A percentile compares a stretch with the other conserved stretches of the same genome.
Conservation (phyloP, 2,797 vertebrate species). For the Ataeniobius toweri region DNA sequence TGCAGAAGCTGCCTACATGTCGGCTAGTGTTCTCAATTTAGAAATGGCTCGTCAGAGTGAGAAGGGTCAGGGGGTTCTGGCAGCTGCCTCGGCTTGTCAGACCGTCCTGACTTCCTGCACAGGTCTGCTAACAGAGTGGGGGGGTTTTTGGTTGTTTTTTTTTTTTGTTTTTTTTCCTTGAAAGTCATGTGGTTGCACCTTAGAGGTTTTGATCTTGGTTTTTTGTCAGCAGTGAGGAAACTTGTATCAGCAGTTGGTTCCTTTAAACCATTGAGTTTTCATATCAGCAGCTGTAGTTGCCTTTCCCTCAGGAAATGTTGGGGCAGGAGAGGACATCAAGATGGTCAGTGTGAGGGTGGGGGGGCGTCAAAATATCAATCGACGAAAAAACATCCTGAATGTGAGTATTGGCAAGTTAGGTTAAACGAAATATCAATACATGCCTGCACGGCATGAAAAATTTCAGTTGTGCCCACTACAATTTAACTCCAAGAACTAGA, state of each 20-base stretch:
- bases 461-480: background rate
- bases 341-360: background rate
- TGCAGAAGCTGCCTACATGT: slow-evolving; percentile 54
- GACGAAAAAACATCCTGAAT: background rate
- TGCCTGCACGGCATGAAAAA: background rate
- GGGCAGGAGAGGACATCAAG: background rate
- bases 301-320: background rate
- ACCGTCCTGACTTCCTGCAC: slow-evolving; percentile 2
- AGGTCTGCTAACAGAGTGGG: background rate
- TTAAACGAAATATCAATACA: background rate
- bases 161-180: background rate
- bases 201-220: background rate
- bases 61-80: slow-evolving; percentile 61
- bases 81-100: slow-evolving; percentile 64
- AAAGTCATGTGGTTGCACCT: background rate
- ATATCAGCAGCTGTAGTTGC: background rate
- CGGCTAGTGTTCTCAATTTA: slow-evolving; percentile 63
- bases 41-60: slow-evolving; percentile 49
- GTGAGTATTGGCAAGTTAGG: background rate
- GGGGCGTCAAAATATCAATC: background rate
- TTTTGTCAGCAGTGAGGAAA: background rate
- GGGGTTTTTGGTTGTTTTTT: too few species aligned
- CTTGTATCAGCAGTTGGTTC: background rate
- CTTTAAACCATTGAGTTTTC: background rate
- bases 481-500: background rate